Percentiles rank a stretch among this genome's conserved stretches.
phyloP scores from a whole-genome alignment of 2,113 vertebrate genomes.

The Chaetodon auriga region DNA sequence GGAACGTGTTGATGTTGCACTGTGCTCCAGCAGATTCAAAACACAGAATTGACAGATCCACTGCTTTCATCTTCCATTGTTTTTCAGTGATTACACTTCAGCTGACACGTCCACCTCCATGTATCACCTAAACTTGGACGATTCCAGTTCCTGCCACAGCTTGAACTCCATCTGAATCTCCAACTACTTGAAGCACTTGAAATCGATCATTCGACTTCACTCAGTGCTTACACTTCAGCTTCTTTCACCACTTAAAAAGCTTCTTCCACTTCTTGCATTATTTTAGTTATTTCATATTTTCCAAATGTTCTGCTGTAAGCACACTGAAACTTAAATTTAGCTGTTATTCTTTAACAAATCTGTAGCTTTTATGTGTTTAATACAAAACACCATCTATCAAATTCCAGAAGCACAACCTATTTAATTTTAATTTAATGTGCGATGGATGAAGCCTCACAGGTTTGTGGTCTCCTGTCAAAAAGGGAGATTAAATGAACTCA shows the following conservation, averaged over 20 bases:
- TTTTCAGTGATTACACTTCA: neutral
- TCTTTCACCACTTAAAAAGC: neutral
- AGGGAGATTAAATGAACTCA: conserved; percentile 53
- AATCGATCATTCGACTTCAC: neutral
- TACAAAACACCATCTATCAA: conserved; percentile 35
- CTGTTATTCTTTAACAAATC: neutral
- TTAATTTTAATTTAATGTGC: conserved; percentile 51
- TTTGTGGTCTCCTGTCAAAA: conserved; percentile 52
- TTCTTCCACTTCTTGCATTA: neutral
- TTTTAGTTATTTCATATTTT: neutral
- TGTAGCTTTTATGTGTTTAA: conserved; percentile 10
- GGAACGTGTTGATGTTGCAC: too few species aligned
- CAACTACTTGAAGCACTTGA: neutral
- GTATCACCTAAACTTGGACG: neutral
- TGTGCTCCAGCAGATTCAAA: too few species aligned
- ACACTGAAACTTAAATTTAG: neutral
- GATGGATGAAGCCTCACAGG: conserved; percentile 46
- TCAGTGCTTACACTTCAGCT: neutral
- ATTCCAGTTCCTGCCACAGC: neutral
- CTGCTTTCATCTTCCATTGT: too few species aligned
- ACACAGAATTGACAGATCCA: too few species aligned
- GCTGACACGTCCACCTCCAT: neutral
- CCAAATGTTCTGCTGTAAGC: neutral
- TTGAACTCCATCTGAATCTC: neutral
- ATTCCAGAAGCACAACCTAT: neutral